Evolutionary conservation across 2,113 vertebrate genomes (phyloP).

Genomic region (Xiphophorus hellerii): DNA sequence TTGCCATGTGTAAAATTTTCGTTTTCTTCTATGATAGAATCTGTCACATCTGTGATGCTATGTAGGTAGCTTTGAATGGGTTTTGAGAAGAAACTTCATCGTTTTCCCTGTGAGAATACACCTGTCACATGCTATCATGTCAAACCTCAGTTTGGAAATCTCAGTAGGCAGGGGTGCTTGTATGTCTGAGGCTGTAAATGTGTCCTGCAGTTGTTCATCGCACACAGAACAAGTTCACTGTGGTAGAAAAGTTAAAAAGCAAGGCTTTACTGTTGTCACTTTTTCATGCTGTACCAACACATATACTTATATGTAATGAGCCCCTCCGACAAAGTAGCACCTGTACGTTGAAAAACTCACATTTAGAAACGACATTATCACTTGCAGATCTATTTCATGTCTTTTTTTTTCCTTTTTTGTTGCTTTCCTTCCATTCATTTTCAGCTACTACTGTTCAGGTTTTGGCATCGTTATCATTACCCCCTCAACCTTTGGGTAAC

Average conservation of each 20-base stretch:
- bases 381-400: slow-evolving; percentile 15
- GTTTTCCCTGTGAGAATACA: slow-evolving; percentile 11
- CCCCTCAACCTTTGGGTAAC: too few relatives aligned
- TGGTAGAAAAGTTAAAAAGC: background rate
- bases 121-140: slow-evolving; percentile 46
- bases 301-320: background rate
- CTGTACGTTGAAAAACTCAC: slow-evolving; percentile 10
- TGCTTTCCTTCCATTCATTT: background rate
- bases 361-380: slow-evolving; percentile 23
- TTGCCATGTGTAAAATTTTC: background rate
- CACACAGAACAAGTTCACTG: background rate
- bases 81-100: slow-evolving; percentile 16
- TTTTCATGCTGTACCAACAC: slow-evolving; percentile 9
- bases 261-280: slow-evolving; percentile 1
- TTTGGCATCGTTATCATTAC: background rate
- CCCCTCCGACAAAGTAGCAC: background rate
- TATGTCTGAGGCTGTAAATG: slow-evolving; percentile 17
- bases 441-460: slow-evolving; percentile 1
- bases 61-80: slow-evolving; percentile 10
- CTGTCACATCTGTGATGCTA: slow-evolving; percentile 8
- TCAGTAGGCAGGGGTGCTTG: slow-evolving; percentile 16
- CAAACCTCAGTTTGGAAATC: slow-evolving; percentile 10
- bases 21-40: background rate
- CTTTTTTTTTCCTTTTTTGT: too few relatives aligned
- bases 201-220: slow-evolving; percentile 50